Conservation (phyloP, 2,888 invertebrate species). For the Yponomeuta malinellus region DNA sequence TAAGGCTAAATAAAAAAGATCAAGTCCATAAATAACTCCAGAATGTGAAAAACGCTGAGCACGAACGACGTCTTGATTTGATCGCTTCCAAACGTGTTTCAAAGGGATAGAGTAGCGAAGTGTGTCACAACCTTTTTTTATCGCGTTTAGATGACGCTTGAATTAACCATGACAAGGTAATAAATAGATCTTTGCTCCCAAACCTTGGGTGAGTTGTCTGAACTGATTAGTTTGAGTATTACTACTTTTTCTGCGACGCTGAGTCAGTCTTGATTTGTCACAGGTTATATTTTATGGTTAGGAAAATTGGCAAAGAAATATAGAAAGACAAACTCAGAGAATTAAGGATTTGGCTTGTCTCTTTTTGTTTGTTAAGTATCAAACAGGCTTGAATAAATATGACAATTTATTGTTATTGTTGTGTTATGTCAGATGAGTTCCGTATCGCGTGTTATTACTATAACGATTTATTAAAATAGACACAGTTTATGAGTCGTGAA, state of each 20-base stretch:
- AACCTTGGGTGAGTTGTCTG: slow-evolving; percentile 3
- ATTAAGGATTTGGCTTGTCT: not conserved
- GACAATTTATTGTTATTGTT: no score
- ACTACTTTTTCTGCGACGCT: not conserved
- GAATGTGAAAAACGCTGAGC: no score
- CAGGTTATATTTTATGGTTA: not conserved
- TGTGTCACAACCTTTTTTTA: not conserved
- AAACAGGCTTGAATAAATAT: no score
- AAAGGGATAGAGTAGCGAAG: not conserved
- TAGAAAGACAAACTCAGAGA: not conserved
- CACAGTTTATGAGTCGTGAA: no score
- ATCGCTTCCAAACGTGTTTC: no score
- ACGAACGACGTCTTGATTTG: no score
- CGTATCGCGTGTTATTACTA: no score
- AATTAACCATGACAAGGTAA: not conserved
- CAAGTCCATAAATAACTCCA: no score
- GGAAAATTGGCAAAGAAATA: not conserved
- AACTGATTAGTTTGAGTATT: not conserved
- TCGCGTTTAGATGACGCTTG: not conserved
- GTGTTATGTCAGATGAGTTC: no score
- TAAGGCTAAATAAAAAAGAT: no score
- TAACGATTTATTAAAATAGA: no score
- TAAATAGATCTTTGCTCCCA: slow-evolving; percentile 9
- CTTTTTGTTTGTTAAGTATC: no score
- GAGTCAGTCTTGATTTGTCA: not conserved